Percentiles rank a stretch among this genome's conserved stretches.
phyloP scores from a whole-genome alignment of 2,797 vertebrate species.

The Lacerta bilineata region DNA sequence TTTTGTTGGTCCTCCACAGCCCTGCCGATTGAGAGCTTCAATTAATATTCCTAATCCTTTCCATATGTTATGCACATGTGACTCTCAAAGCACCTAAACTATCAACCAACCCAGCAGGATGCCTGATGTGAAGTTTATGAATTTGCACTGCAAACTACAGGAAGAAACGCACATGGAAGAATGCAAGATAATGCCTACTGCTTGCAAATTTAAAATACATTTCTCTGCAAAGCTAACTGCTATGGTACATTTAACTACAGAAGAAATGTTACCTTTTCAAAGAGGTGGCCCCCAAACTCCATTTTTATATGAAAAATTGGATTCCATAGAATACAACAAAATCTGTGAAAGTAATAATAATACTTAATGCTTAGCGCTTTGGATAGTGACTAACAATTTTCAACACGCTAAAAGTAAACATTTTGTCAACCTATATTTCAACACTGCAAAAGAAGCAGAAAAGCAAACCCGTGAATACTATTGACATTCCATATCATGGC shows the following conservation, averaged over 20 bases:
- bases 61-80: neutral
- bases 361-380: constrained; percentile 50
- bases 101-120: neutral
- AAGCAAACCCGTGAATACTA: constrained; percentile 23
- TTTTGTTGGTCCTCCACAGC: neutral
- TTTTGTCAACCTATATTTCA: constrained; percentile 43
- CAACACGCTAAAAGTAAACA: constrained; percentile 23
- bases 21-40: neutral
- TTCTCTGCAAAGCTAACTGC: constrained; percentile 31
- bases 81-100: neutral
- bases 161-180: constrained; percentile 16
- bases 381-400: constrained; percentile 45
- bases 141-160: neutral
- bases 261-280: constrained; percentile 59
- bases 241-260: constrained; percentile 48
- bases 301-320: constrained; percentile 60
- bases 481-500: neutral
- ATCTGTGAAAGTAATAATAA: constrained; percentile 61
- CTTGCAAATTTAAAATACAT: constrained; percentile 21
- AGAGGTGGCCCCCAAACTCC: constrained; percentile 52
- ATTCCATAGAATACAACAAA: constrained; percentile 60
- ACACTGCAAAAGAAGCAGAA: constrained; percentile 19
- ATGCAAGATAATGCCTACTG: constrained; percentile 29
- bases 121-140: constrained; percentile 5
- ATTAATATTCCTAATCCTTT: neutral